These are phyloP conservation scores for Picus viridis DNA, from an alignment of 2,797 vertebrate genomes.

Conservation along the genomic window DNA sequence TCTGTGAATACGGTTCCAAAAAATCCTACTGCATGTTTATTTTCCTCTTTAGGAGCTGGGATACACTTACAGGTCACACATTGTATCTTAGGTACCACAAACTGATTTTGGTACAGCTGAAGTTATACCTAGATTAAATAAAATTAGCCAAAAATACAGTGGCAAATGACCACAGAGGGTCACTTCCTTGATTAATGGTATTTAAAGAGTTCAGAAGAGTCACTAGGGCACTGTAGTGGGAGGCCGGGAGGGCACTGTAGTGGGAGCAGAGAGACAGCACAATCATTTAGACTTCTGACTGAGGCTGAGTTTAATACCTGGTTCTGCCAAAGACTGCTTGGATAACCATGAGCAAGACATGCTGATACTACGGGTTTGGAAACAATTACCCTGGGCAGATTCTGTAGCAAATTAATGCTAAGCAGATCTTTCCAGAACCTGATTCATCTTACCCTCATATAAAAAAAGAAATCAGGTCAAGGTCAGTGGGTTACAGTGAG, in stretches of 20 bases:
- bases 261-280: background rate
- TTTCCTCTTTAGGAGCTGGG: background rate
- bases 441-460: background rate
- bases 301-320: background rate
- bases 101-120: background rate
- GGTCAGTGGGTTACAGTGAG: background rate
- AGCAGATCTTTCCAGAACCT: background rate
- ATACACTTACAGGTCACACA: background rate
- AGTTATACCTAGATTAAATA: background rate
- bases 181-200: background rate
- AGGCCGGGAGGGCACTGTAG: background rate
- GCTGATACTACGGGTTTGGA: background rate
- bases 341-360: background rate
- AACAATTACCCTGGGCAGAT: background rate
- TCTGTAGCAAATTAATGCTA: background rate
- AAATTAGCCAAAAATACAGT: background rate
- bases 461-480: background rate
- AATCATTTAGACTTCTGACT: background rate
- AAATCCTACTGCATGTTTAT: background rate
- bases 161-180: background rate
- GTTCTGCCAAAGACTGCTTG: background rate
- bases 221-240: background rate
- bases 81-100: background rate
- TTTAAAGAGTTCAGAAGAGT: background rate
- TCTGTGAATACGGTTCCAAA: background rate